Base-by-base conservation (phyloP, 2,888 invertebrate species). In the Tryphoninae sp. region DNA sequence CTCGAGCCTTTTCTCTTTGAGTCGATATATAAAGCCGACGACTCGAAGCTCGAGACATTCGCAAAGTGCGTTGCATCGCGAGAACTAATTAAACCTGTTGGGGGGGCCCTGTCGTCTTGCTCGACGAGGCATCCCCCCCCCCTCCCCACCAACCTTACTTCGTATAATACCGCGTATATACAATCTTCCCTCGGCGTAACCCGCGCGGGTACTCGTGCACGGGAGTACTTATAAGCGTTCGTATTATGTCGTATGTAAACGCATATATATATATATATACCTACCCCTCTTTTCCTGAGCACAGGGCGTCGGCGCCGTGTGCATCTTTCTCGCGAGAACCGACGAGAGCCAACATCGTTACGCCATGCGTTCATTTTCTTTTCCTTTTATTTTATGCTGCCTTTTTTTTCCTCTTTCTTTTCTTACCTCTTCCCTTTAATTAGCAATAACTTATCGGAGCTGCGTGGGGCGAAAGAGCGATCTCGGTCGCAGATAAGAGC, bases 391-490 rank as follows among this genome's bases (percentile, higher is more conserved):
- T 49, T 68, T 75, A 75, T 26, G 26, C 3, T 26, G 26, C 2
- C 6, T 33, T 65, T 42, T 65, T 45, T 6, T 45, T 22, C 1
- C 19, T 86, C 86, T 86, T 87, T 68, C 68, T 51, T 68, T 75
- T 80, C 58, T n/a, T n/a, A 55, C 68, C 77, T 73, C 64, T 78
- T 75, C 74, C 86, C 88, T 86, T 88, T 88, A 89, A 89, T 89
- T 88, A 87, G 86, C 86, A 86, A 89, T 88, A 87, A 88, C 87
- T 87, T 87, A 87, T 87, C 88, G 84, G 64, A 75, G 61, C 58
- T 62, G 62, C 22, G 65, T 42, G 67, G 26, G 45, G 73, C 6
- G 67, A 22, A 69, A 23, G 73, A 59, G 75, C 84, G 80, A 86
- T 86, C 81, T 72, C 78, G 45, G 33, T 58, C 45, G 79, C 71